A percentile compares a stretch with the other conserved stretches of the same genome.
These are phyloP conservation scores for Eriocheir sinensis DNA, from an alignment of 1,140 invertebrate genomes.

Conservation along the genomic window DNA sequence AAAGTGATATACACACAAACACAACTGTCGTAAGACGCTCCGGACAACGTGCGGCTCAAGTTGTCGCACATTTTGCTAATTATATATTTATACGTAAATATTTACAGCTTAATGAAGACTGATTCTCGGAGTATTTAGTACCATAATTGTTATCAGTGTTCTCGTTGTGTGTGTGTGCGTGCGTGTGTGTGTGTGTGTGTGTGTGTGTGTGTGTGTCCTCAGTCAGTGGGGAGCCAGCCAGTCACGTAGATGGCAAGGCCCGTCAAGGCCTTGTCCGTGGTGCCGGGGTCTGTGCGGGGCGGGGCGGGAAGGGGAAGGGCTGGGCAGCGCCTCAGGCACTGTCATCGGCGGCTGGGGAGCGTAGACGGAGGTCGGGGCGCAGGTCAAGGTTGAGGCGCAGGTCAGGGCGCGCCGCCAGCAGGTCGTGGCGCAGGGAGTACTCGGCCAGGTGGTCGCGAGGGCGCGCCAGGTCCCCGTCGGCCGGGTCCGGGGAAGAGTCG, in stretches of 20 bases:
- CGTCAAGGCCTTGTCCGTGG: background rate
- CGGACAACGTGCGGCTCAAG: background rate
- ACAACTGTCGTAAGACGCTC: too few species aligned
- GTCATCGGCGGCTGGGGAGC: slow-evolving; percentile 76
- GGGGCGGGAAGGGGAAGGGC: background rate
- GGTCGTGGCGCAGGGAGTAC: slow-evolving; percentile 73
- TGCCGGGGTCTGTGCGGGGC: background rate
- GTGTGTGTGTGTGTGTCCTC: slow-evolving; percentile 53
- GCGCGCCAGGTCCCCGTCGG: slow-evolving; percentile 59
- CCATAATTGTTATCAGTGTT: too few species aligned
- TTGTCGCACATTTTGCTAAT: background rate
- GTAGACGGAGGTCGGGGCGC: slow-evolving; percentile 71
- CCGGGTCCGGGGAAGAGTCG: slow-evolving; percentile 67
- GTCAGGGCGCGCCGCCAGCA: slow-evolving; percentile 70
- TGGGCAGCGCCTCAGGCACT: slow-evolving; percentile 46
- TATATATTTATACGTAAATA: background rate
- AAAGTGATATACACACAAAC: too few species aligned
- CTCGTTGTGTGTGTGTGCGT: background rate
- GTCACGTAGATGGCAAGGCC: background rate
- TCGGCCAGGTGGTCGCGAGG: slow-evolving; percentile 61
- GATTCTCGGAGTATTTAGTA: too few species aligned
- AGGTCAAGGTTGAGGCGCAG: slow-evolving; percentile 71
- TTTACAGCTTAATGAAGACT: too few species aligned
- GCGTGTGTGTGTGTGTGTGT: slow-evolving; percentile 52
- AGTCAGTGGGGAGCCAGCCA: slow-evolving; percentile 19